Percentiles rank a stretch among this genome's conserved stretches.
Evolutionary conservation across 2,888 invertebrate genomes (phyloP).

Genomic region (Xanthorhoe designata): DNA sequence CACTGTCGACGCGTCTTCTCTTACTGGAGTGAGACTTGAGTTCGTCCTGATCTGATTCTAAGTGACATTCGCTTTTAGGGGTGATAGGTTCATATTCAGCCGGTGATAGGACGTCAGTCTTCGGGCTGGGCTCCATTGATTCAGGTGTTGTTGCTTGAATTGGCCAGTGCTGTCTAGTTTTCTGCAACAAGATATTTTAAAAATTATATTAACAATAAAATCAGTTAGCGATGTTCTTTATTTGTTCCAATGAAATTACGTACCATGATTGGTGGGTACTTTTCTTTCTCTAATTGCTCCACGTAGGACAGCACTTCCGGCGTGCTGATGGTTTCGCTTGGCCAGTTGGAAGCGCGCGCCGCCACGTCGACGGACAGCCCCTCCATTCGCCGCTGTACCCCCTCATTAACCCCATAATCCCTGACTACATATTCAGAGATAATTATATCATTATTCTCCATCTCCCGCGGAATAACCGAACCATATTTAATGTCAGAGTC

Average conservation of each 20-base stretch:
- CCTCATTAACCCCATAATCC: slow-evolving; percentile 47
- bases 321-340: slow-evolving; percentile 70
- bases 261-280: slow-evolving; percentile 62
- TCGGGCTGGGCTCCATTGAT: slow-evolving; percentile 48
- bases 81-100: slow-evolving; percentile 72
- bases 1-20: slow-evolving; percentile 66
- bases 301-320: slow-evolving; percentile 78
- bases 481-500: slow-evolving; percentile 71
- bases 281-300: slow-evolving; percentile 78
- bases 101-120: slow-evolving; percentile 57
- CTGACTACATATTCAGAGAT: slow-evolving; percentile 67
- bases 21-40: slow-evolving; percentile 55
- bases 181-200: slow-evolving; percentile 52
- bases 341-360: slow-evolving; percentile 57
- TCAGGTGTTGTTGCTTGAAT: slow-evolving; percentile 45
- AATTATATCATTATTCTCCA: slow-evolving; percentile 68
- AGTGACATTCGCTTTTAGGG: slow-evolving; percentile 74
- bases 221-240: background rate
- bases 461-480: slow-evolving; percentile 71
- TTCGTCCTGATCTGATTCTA: slow-evolving; percentile 75
- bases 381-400: slow-evolving; percentile 46
- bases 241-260: slow-evolving; percentile 38
- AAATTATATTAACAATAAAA: slow-evolving; percentile 6
- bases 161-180: slow-evolving; percentile 53
- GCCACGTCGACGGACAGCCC: slow-evolving; percentile 68